Evolutionary conservation across 2,113 vertebrate species (phyloP), one percentile per base, ranked within the genome.

Genomic region (Ammospiza caudacuta): DNA sequence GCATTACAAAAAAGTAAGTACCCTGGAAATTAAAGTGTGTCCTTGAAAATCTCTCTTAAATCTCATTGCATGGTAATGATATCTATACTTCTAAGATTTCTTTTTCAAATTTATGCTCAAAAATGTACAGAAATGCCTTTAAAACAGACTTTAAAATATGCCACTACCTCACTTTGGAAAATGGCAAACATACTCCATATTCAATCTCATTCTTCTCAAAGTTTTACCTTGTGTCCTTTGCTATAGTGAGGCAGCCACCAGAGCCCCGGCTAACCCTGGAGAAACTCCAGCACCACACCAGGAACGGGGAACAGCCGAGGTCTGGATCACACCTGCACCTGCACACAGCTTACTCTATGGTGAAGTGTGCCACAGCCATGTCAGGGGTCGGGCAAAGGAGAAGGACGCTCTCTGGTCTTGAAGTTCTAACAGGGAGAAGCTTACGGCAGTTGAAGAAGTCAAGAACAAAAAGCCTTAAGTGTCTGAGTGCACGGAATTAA

Each of bases 361-460:
- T 14, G 31, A 33, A 21, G 31, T 13, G 19, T 21, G 19, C 54
- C 54, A 14, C 31, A 57, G 54, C 31, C 31, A 33, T 2, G 1
- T 33, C 11, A 12, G 31, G 31, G 31, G 21, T 13, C 5, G 1
- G 8, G 19, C 31, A 57, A 21, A 57, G 31, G 54, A 57, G 54
- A 13, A 55, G 54, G 31, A 33, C 8, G 31, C 19, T 33, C 31
- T 9, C 54, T 21, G 54, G 54, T 21, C 29, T 13, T 33, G 54
- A 33, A 3, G 19, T 14, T 33, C 54, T 33, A 57, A 21, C 31
- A 57, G 19, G 11, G 7, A 55, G 19, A 21, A 55, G 5, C 5
- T 21, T 2, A 12, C 1, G 1, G 19, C 54, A 33, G 11, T 6
- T 9, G 5, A 33, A 13, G 19, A 33, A 2, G 12, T 21, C 12